Evolutionary conservation across 2,797 vertebrate species (phyloP).

Genomic region (Bradypodion pumilum): DNA sequence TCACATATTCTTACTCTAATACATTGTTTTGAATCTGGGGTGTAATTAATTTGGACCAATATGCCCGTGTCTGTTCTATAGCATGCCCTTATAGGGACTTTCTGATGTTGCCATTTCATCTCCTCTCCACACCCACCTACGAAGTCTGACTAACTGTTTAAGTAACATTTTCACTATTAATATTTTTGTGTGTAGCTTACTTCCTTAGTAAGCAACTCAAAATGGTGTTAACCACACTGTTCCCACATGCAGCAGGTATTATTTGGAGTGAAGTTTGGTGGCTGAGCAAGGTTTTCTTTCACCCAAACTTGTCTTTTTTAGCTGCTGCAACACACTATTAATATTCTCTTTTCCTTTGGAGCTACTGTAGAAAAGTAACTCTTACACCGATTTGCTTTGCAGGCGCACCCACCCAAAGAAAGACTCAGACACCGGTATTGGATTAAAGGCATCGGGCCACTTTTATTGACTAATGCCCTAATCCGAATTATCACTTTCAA

Average conservation of each 20-base stretch:
- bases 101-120: background rate
- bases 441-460: too few species aligned
- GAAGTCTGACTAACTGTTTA: too few species aligned
- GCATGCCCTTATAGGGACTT: slow-evolving; percentile 15
- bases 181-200: background rate
- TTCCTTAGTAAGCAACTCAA: background rate
- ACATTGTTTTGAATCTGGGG: background rate
- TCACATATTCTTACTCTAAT: background rate
- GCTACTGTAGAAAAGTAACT: background rate
- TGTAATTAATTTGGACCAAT: background rate
- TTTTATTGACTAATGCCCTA: too few species aligned
- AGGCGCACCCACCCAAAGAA: too few species aligned
- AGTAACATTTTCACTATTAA: background rate
- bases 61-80: background rate
- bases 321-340: background rate
- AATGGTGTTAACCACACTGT: background rate
- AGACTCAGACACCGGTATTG: too few species aligned
- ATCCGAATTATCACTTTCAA: too few species aligned
- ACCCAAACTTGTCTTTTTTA: background rate
- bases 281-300: background rate
- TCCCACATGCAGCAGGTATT: background rate
- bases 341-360: background rate
- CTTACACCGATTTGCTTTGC: background rate
- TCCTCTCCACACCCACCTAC: too few species aligned
- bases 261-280: background rate